A percentile compares a stretch with the other conserved stretches of the same genome.
These are phyloP conservation scores for Phthorimaea operculella DNA, from an alignment of 1,140 invertebrate genomes.

Conservation along the genomic window DNA sequence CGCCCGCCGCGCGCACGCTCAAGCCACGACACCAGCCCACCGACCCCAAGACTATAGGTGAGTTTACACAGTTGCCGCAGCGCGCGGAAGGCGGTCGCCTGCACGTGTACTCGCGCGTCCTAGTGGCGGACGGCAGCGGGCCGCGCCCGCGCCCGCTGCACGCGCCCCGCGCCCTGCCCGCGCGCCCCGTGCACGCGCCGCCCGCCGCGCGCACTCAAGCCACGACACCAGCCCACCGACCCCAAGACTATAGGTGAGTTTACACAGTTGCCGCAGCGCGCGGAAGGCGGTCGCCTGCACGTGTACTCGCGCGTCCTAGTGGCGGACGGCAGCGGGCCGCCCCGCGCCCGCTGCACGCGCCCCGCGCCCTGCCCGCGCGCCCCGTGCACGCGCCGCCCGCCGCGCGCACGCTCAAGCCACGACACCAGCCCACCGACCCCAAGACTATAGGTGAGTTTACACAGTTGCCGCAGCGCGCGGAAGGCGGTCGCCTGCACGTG, in stretches of 20 bases:
- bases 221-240: conserved; percentile 37
- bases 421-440: conserved; percentile 45
- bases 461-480: conserved; percentile 40
- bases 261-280: conserved; percentile 43
- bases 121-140: conserved; percentile 43
- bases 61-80: conserved; percentile 31
- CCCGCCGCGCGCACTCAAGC: conserved; percentile 40
- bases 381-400: conserved; percentile 44
- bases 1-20: conserved; percentile 37
- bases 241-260: conserved; percentile 39
- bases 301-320: conserved; percentile 50
- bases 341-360: conserved; percentile 24
- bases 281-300: conserved; percentile 45
- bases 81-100: conserved; percentile 45
- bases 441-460: conserved; percentile 39
- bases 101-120: conserved; percentile 50
- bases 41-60: conserved; percentile 48
- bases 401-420: conserved; percentile 36
- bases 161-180: conserved; percentile 19
- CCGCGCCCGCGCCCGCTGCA: conserved; percentile 29
- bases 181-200: conserved; percentile 39
- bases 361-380: conserved; percentile 22
- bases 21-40: conserved; percentile 43
- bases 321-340: conserved; percentile 44
- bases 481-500: conserved; percentile 44